Base-by-base conservation (phyloP, 2,113 vertebrate genomes). In the Globicephala melas region DNA sequence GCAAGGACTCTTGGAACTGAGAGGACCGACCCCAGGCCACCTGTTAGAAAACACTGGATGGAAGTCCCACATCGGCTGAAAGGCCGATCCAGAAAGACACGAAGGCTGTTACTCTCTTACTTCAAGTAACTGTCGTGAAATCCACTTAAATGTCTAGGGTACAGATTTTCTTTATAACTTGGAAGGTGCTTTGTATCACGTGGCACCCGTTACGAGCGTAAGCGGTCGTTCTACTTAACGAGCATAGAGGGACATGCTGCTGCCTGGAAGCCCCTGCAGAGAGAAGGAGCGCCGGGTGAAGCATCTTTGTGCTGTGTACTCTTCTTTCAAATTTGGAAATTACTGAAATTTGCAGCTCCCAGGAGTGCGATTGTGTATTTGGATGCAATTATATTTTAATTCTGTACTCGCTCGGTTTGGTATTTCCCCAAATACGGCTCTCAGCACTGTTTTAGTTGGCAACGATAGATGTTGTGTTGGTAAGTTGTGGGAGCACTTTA, bases 311-410 rank as follows among this genome's bases (percentile, higher is more conserved):
- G 25, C 6, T 8, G 3, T 0, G 5, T 28, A 10, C n/a, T 15
- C 0, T 13, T 21, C 9, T 71, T 73, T 41, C 33, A 31, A 2
- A 8, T n/a, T 36, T 15, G 77, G 47, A 67, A 53, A 25, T 15
- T 44, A 28, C 28, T 38, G 3, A 62, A 11, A 20, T 44, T 18
- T 38, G 25, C 25, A 23, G 44, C 12, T 25, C 55, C 68, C 2
- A 0, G 15, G 41, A 50, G 2, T 12, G 1, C 5, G 5, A 7
- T 25, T 17, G 0, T 8, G 0, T 80, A n/a, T 23, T 6, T 20
- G 68, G n/a, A 33, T 18, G 36, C 1, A 8, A 28, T 6, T 47
- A 31, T 44, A 10, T 53, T 55, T 92, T 55, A 76, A 47, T 91
- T 77, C 65, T 47, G 67, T 14, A 81, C 41, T 60, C 20, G 2